Evolutionary conservation across 2,113 vertebrate genomes (phyloP), one percentile per base, ranked within the genome.

Genomic region (Lepidothrix coronata): DNA sequence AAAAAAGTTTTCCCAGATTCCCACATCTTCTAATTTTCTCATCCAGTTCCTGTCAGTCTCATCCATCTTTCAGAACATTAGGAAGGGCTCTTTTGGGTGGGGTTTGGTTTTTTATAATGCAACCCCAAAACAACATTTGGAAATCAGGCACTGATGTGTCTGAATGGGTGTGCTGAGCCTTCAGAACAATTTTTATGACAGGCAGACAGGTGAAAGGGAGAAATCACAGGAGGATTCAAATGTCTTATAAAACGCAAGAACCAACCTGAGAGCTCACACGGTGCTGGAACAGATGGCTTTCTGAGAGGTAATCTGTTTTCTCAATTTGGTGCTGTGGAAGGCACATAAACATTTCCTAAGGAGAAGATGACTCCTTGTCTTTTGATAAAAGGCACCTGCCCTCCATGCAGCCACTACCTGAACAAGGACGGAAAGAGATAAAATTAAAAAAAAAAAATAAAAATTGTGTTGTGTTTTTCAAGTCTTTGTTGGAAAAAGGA

Each of bases 241-340:
- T 18, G 72, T 55, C 88, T 91, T 59, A 43, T 77, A 93, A 91
- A 96, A 71, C 0, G 2, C 30, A 59, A 74, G 91, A 94, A 96
- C 82, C 88, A 93, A 81, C 91, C 91, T 95, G 94, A 86, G 81
- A 68, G 88, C 59, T 92, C 82, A 71, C 79, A 75, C 15, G 85
- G 81, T 96, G 90, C 88, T 9, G 92, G 80, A 90, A 81, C 93
- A 96, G 95, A 96, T 96, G 92, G 96, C 70, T 96, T 84, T 74
- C 63, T 84, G 88, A 84, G 90, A 96, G 90, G 75, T 92, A 96
- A 93, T 96, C 93, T 94, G 30, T 96, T 95, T 95, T 88, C 95
- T 92, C 92, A 74, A 41, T 90, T 96, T 93, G 92, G 43, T 84
- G 61, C 77, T 94, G 44, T 63, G 48, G 72, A 86, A 96, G 65